Base-by-base conservation (phyloP, 2,113 vertebrate genomes). In the Psittacula cyanocephala region DNA sequence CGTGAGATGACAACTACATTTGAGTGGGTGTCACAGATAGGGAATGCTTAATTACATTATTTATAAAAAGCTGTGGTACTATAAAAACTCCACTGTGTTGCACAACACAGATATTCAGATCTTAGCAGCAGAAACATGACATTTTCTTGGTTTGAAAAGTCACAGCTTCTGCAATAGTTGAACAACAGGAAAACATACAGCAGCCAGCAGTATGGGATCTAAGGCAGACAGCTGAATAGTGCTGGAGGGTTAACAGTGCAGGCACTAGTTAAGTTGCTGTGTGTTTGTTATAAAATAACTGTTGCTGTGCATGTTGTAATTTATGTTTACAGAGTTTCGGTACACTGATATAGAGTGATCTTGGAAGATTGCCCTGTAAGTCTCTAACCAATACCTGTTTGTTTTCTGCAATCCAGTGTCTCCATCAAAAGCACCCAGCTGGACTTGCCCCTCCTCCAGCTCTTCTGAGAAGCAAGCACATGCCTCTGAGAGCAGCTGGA, bases 401-500 rank as follows among this genome's bases (percentile, higher is more conserved):
- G 64, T 94, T 84, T 95, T 74, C 55, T 74, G 33, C 46, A 74
- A 81, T 35, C 20, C 84, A 98, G 98, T 46, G 64, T 87, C 88
- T 49, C 92, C 96, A 44, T 49, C 98, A 89, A 95, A 97, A 93
- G 92, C 93, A 91, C 91, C 89, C 69, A 98, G 90, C 80, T 98
- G 98, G 97, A 95, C 93, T 10, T 98, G 96, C 17, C 97, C 96
- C 47, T 97, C 97, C 67, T 97, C 97, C 7, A 91, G 65, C 89
- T 97, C 97, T 49, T 92, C 97, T 44, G 93, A 95, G 76, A 97
- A 93, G 78, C 96, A 89, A 91, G 91, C 96, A 29, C 91, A n/a
- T 55, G 85, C 96, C 39, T 98, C 98, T 0, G 98, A 98, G 81
- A 98, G 97, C 97, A 98, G 98, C 93, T 98, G 98, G 98, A 98